Conservation (phyloP, 2,113 vertebrate species). For the Gallinago undulata region DNA sequence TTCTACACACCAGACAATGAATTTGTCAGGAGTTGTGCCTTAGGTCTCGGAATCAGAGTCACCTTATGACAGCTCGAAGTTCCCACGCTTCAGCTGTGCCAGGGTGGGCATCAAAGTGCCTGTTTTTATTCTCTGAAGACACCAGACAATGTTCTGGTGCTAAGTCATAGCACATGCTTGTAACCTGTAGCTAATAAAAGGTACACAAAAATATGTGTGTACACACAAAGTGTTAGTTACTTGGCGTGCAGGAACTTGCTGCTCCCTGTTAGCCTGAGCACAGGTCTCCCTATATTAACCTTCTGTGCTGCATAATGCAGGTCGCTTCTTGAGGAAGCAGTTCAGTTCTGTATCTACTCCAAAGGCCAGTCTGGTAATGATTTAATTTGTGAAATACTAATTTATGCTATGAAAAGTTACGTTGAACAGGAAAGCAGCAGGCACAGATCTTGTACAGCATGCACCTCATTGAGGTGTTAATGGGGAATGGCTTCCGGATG, state of each 20-base stretch:
- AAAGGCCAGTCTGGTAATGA: background rate
- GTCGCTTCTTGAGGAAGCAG: background rate
- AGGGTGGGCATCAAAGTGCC: background rate
- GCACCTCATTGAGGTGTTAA: background rate
- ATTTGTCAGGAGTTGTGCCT: background rate
- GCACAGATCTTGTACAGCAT: no score
- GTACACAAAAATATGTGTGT: accelerated
- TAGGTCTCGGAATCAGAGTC: background rate
- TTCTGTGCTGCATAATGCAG: background rate
- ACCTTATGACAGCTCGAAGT: background rate
- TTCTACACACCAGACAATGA: background rate
- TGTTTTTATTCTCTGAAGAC: background rate
- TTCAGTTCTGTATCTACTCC: background rate
- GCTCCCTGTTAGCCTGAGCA: background rate
- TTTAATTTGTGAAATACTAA: background rate
- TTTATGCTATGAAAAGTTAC: background rate
- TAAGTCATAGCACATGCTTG: background rate
- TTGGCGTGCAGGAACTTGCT: background rate
- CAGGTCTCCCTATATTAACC: background rate
- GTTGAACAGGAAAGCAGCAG: background rate
- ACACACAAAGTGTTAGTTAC: background rate
- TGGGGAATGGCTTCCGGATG: background rate
- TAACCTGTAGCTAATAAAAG: background rate
- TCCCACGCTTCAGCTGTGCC: background rate
- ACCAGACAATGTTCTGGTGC: background rate